Evolutionary conservation across 2,113 vertebrate genomes (phyloP).

Genomic region (Platysternon megacephalum): DNA sequence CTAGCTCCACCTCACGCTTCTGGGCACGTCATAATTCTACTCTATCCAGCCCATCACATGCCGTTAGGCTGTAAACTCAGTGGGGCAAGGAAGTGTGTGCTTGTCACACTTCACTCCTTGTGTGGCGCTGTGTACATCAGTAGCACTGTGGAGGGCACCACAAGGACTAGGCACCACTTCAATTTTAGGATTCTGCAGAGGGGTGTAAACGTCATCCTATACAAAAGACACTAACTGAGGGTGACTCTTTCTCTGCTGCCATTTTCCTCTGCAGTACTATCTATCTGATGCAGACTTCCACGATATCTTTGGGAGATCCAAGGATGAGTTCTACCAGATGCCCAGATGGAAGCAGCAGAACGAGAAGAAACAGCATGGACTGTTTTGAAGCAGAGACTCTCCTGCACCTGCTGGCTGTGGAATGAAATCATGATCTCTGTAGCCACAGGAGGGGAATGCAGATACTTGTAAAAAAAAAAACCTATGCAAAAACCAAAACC

Average conservation of each 20-base stretch:
- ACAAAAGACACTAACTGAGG: not conserved
- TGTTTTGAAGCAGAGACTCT: slow-evolving; percentile 82
- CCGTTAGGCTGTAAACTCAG: not conserved
- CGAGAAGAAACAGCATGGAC: slow-evolving; percentile 87
- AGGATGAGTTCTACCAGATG: slow-evolving; percentile 85
- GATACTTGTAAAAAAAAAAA: not conserved
- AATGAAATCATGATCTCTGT: not conserved
- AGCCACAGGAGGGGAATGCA: not conserved
- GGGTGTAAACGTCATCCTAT: not conserved
- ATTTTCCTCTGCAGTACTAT: slow-evolving; percentile 77
- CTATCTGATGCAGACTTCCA: slow-evolving; percentile 88
- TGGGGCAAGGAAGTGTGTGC: not conserved
- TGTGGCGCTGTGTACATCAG: not conserved
- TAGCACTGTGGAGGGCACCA: not conserved
- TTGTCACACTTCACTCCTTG: not conserved
- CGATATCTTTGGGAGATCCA: slow-evolving; percentile 85
- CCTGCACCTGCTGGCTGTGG: not conserved
- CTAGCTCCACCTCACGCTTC: not conserved
- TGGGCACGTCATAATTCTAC: not conserved
- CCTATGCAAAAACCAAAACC: not conserved
- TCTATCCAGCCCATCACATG: not conserved
- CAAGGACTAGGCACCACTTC: not conserved
- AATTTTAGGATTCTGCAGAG: not conserved
- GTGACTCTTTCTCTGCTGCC: not conserved
- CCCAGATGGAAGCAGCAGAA: slow-evolving; percentile 92